Evolutionary conservation across 2,113 vertebrate genomes (phyloP), one percentile per base, ranked within the genome.

Genomic region (Pluvialis apricaria): DNA sequence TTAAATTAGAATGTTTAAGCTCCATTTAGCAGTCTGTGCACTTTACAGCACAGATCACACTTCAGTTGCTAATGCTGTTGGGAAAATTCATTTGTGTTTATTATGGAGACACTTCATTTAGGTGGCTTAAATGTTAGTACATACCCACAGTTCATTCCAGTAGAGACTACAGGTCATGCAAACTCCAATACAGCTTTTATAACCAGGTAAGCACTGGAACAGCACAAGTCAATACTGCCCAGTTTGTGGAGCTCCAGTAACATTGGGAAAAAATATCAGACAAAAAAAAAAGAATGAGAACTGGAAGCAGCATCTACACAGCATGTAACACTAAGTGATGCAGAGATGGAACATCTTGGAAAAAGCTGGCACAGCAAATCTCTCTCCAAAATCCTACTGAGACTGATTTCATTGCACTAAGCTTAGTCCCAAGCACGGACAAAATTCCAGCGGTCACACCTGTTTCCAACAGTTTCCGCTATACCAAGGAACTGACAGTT

Each of bases 1-100:
- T 89, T 73, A 69, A 83, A 92, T 61, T 9, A 28, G 24, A 83
- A 69, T 54, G 26, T 65, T 90, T 83, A 54, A 88, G 42, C 15
- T 82, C 31, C 36, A 81, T 85, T 94, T 87, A 89, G 47, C 44
- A 91, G 42, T 20, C 61, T 78, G 47, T 49, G 36, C 42, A 82
- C 75, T 93, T 91, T 76, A 84, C 73, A 90, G 72, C 68, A 92
- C 62, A 78, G 69, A 91, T 65, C 29, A 76, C 34, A 65, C 42
- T 82, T 87, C 47, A 82, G 32, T 29, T 85, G 55, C 55, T 84
- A 90, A 75, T 24, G 47, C 44, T 85, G 22, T 40, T 51, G 44
- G 29, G 40, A 82, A 82, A 49, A 92, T 47, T 60, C 2, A 26
- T 55, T 52, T 22, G 36, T 84, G 10, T 82, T 89, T 75, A 71